phyloP scores from a whole-genome alignment of 2,888 invertebrate genomes.

The Nymphalis polychloros region DNA sequence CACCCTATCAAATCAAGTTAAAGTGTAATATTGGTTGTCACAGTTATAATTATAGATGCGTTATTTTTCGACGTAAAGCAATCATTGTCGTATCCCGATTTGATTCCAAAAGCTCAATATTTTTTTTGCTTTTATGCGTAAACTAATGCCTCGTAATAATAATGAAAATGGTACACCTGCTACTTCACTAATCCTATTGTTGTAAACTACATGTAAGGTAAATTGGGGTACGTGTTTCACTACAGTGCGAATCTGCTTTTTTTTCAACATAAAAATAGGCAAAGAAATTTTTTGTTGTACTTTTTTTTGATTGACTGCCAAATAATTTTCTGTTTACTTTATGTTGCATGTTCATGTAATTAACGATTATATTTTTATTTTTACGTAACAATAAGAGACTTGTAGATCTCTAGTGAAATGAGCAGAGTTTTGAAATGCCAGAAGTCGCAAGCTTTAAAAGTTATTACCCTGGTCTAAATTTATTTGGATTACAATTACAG shows the following conservation, averaged over 20 bases:
- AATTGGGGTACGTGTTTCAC: slow-evolving; percentile 52
- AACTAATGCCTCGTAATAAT: slow-evolving; percentile 78
- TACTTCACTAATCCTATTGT: slow-evolving; percentile 69
- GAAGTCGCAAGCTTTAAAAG: no score
- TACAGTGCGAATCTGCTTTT: slow-evolving; percentile 43
- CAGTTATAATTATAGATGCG: slow-evolving; percentile 64
- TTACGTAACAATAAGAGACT: no score
- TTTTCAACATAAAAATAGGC: neutral
- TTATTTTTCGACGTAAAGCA: slow-evolving; percentile 74
- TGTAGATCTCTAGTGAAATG: no score
- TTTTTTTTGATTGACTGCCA: no score
- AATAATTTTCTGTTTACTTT: no score
- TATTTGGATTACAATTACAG: no score
- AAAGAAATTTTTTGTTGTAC: neutral
- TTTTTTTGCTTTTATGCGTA: slow-evolving; percentile 68
- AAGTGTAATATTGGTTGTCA: slow-evolving; percentile 48
- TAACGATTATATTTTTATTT: no score
- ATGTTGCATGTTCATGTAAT: no score
- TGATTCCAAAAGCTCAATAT: slow-evolving; percentile 72
- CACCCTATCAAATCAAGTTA: slow-evolving; percentile 43
- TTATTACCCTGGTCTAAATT: no score
- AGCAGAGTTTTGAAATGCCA: no score
- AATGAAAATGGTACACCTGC: slow-evolving; percentile 77
- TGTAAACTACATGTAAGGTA: slow-evolving; percentile 55
- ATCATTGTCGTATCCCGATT: slow-evolving; percentile 81